phyloP scores from a whole-genome alignment of 2,888 invertebrate species.

The Netelia virgata region DNA sequence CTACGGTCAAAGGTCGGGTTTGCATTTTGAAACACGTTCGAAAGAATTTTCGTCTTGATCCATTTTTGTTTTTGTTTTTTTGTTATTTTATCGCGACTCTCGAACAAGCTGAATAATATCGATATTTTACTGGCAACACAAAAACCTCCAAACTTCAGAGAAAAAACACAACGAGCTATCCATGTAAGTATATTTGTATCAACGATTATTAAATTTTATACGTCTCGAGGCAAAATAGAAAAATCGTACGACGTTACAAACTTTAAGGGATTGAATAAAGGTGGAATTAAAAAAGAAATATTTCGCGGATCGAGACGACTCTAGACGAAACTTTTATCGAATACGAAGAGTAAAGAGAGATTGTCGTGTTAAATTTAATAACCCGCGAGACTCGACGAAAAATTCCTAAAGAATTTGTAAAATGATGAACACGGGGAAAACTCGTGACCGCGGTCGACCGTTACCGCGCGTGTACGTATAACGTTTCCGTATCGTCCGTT shows the following conservation, averaged over 20 bases:
- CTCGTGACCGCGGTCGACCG: conserved; percentile 27
- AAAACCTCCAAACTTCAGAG: neutral
- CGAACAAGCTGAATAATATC: no score
- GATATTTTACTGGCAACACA: neutral
- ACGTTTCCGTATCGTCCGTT: conserved; percentile 23
- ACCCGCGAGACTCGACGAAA: neutral
- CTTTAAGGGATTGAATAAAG: no score
- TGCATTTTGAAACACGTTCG: neutral
- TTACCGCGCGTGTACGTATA: neutral
- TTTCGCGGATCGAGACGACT: neutral
- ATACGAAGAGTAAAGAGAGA: neutral
- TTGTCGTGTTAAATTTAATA: neutral
- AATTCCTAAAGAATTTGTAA: conserved; percentile 17
- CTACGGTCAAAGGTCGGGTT: neutral
- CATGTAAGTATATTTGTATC: no score
- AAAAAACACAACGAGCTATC: no score
- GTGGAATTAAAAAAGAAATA: no score
- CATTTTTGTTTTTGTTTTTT: no score
- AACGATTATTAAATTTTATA: no score
- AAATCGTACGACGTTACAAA: no score
- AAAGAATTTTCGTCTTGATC: neutral
- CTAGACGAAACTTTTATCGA: neutral
- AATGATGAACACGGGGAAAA: conserved; percentile 4
- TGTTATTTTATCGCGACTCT: neutral
- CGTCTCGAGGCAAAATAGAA: no score